Evolutionary conservation across 1,140 invertebrate species (phyloP), one percentile per base, ranked within the genome.

Genomic region (Pseudomyrmex pallidus): DNA sequence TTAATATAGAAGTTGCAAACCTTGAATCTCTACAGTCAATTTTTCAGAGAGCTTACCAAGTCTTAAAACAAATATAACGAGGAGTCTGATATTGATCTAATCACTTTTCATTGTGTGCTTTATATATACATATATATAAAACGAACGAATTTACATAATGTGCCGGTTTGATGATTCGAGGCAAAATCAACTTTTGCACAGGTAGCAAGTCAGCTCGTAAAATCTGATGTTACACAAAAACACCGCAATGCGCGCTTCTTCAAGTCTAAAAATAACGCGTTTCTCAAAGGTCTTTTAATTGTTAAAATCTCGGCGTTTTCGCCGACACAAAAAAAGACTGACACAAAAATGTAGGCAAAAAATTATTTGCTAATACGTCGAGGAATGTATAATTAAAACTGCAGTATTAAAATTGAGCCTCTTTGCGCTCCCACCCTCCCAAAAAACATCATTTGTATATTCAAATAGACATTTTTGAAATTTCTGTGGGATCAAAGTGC

Each of bases 41-140:
- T 59, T 44, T 46, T 46, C n/a, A 2, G 46, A 15, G 0, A 20
- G 13, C 35, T 64, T n/a, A n/a, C 10, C 17, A 12, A 52, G 22
- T 15, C 25, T 59, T 59, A 15, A n/a, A 46, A 73, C 0, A 46
- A 59, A 59, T 17, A 62, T 46, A 46, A 73, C 17, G 50, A 9
- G 35, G 1, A 15, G 12, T 59, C 35, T 22, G 35, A 73, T 46
- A 46, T 22, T 13, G 7, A 35, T 44, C 2, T 59, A 48, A 74
- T 74, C 22, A 59, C 46, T 61, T 74, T 59, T 74, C 17, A 17
- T 7, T 35, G n/a, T 59, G n/a, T 35, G 35, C 35, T 35, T 35
- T 35, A n/a, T 44, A 44, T 44, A 1, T 74, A 50, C 2, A 15
- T 2, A 48, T 5, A 62, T 25, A 25, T 25, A 74, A 74, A 50